Evolutionary conservation across 2,888 invertebrate species (phyloP), one percentile per base, ranked within the genome.

Genomic region (Acanthosoma haemorrhoidale): DNA sequence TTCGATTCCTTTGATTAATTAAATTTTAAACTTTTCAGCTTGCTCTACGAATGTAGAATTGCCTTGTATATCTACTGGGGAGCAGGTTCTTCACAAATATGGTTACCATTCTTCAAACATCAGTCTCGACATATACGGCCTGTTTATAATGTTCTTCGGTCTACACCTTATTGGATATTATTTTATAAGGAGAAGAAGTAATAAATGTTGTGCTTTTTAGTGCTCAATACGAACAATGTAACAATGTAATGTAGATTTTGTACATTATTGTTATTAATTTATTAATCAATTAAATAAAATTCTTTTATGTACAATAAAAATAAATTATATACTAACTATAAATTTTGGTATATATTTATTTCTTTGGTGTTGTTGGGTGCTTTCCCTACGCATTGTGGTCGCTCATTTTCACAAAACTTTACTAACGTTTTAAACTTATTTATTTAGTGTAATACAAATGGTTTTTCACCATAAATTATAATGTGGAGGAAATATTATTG

Each of bases 11-110:
- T 39, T 34, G 9, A 34, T 34, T 39, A 2, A 16, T 3, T 39
- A 15, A 15, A 8, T 15, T 39, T 4, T 16, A 4, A 6, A 39
- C 5, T 9, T 79, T 79, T 13, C 75, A 84, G 86, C 84, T 57
- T 90, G 89, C 74, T 82, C 86, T 0, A 77, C 80, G 34, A 83
- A 85, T 60, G 79, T 82, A 0, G 84, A 85, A 0, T 82, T 86
- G 73, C 87, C 88, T 1, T 89, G 89, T 76, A 82, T 88, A 6
- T 82, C 81, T 72, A 86, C 83, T 11, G 90, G 89, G 0, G 75
- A 83, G 0, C 86, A 86, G 69, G 89, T 89, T 0, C 78, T 90
- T 13, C 79, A 82, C 25, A 82, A 83, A 75, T 86, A 83, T 73
- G 87, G 87, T 0, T 87, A 81, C 3, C 75, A 77, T 6, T 75